Evolutionary conservation across 2,888 invertebrate species (phyloP), one percentile per base, ranked within the genome.

Genomic region (Rhagium mordax): DNA sequence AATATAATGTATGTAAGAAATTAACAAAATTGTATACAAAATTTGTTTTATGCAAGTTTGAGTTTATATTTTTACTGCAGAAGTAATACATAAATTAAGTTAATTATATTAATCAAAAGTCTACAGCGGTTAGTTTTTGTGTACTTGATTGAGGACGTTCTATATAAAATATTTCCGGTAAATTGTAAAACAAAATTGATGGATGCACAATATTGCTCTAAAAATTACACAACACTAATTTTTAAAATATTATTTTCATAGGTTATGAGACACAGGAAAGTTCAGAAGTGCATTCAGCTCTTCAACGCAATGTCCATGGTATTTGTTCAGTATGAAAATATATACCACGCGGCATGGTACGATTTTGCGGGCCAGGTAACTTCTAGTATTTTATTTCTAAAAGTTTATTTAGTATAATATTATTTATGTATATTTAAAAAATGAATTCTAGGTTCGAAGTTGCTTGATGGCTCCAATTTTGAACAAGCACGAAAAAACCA

Each of bases 331-430:
- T 96, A 94, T 83, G 96, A 96, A 87, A 90, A 94, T 81, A 92
- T 95, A 72, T 94, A 95, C 85, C 95, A 96, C 83, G 90, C 91
- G 78, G 94, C 95, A 0, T 96, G 96, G 96, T 91, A 89, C 75
- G 92, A 93, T 83, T 93, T 94, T 84, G 92, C 93, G 21, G 92
- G 93, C 65, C 92, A 94, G 88, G 93, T 94, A 84, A 47, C 48
- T 67, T 67, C 15, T 47, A 55, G 4, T 41, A 18, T 62, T 16
- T n/a, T n/a, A n/a, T n/a, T 47, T 15, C 64, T 53, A 8, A 33
- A 18, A 57, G 33, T 64, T 20, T 61, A 73, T 18, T 21, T 2
- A 27, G 59, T 2, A 4, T 7, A 61, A 41, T 20, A 48, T 49
- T 6, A 13, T 6, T 24, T 13, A 21, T 10, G 6, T 27, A 21